Conservation (phyloP, 2,113 vertebrate species). For the Rhipidura dahli region DNA sequence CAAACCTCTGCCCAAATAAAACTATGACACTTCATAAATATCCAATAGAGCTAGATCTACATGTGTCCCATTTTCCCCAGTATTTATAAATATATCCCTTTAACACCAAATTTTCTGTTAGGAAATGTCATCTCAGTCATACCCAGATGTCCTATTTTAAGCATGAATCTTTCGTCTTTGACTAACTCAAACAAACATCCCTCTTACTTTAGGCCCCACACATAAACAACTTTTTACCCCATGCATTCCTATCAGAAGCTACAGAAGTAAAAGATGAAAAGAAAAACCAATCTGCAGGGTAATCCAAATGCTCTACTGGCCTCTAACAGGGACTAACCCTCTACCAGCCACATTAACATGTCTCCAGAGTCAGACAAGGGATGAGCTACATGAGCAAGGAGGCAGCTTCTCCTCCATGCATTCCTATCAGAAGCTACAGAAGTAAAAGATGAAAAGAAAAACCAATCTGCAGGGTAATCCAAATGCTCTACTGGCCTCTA, state of each 20-base stretch:
- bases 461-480: neutral
- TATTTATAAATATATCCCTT: slow-evolving; percentile 40
- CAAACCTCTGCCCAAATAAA: slow-evolving; percentile 33
- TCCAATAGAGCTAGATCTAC: neutral
- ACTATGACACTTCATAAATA: slow-evolving; percentile 44
- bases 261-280: neutral
- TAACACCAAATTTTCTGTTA: slow-evolving; percentile 33
- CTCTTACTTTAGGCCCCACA: slow-evolving; percentile 25
- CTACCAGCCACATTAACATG: neutral
- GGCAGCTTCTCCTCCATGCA: neutral
- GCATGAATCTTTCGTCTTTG: slow-evolving; percentile 25
- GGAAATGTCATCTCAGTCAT: neutral
- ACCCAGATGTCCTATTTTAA: slow-evolving; percentile 28
- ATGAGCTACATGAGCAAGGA: neutral
- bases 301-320: neutral
- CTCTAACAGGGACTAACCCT: neutral
- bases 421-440: neutral
- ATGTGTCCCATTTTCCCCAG: neutral
- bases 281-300: neutral
- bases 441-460: neutral
- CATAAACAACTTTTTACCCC: neutral
- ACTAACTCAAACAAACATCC: slow-evolving; percentile 56
- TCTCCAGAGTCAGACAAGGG: neutral
- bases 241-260: neutral
- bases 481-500: neutral